Evolutionary conservation across 2,888 invertebrate genomes (phyloP), one percentile per base, ranked within the genome.

Genomic region (Branchellion lobata): DNA sequence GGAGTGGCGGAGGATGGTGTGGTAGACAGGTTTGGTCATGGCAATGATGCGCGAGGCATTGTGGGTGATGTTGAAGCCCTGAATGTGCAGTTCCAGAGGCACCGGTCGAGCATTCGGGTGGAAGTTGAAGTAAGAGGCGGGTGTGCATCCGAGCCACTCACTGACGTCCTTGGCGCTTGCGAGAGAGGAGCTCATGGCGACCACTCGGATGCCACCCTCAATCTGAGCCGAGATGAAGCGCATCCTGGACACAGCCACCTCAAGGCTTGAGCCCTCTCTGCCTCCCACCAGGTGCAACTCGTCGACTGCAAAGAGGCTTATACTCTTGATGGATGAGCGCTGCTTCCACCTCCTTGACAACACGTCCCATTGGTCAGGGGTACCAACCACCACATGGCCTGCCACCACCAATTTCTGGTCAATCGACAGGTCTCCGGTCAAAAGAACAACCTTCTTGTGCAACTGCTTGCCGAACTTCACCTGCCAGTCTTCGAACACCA

Each of bases 281-380:
- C 89, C 89, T 68, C 90, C 90, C 83, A 90, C 88, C 85, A 91
- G 87, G 85, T 99, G 97, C 33, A 99, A 89, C 84, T 99, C 98
- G 86, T 99, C 99, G 27, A 95, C 95, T 81, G 99, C 94, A 87
- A 99, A 96, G 24, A 99, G 90, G 81, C 95, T 94, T 11, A 99
- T 92, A 85, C 95, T 96, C 86, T 98, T 98, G 0, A 99, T 97
- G 86, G 96, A 96, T 88, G 98, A 98, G 47, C 99, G 91, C 85
- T 99, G 98, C 85, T 99, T 99, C 99, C 99, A 99, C 82, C 99
- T 91, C 79, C 99, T 90, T 0, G 99, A 99, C 1, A 99, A 89
- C 1, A 99, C 95, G 87, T 99, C 99, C 99, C 99, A 99, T 85
- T 96, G 96, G 86, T 98, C 97, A 0, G 97, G 96, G 0, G 97